Base-by-base conservation (phyloP, 2,113 vertebrate species). In the Epinephelus lanceolatus region DNA sequence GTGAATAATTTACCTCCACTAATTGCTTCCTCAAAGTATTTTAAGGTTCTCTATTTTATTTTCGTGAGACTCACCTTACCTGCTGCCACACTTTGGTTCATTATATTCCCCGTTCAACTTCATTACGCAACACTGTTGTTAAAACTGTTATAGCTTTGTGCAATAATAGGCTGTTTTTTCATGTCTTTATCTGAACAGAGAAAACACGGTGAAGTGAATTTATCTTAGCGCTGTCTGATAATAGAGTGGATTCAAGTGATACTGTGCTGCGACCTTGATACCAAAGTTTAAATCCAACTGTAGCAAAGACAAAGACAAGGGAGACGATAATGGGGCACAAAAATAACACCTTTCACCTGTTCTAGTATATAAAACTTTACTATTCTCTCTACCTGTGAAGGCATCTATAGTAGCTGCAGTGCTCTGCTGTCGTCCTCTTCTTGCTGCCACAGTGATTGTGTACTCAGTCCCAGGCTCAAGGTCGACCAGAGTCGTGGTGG, bases 391-490 rank as follows among this genome's bases (percentile, higher is more conserved):
- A 99, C 98, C 98, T 96, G 98, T 99, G 93, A 97, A 99, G 14
- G 97, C 98, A 10, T 99, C 97, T 63, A 99, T 98, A 0, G 97
- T 99, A 45, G 96, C 96, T 21, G 97, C 97, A 3, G 95, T 82
- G 84, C 98, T 99, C 85, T 99, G 97, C 86, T 99, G 98, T 27
- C 98, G 94, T 45, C 98, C 98, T 75, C 98, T 95, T 85, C 97
- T 97, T 0, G 98, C 98, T 0, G 96, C 96, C 66, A 99, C 95
- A 0, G 97, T 98, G 82, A 99, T 96, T 52, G 97, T 98, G 91
- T 99, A 99, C 86, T 99, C 98, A 0, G 97, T 98, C 12, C 97
- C 97, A 0, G 98, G 97, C 82, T 99, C 97, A 27, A 99, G 95
- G 61, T 97, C 97, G 0, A 89, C 95, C 86, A 99, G 94, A 0